Evolutionary conservation across 2,113 vertebrate genomes (phyloP), one percentile per base, ranked within the genome.

Genomic region (Plestiodon gilberti): DNA sequence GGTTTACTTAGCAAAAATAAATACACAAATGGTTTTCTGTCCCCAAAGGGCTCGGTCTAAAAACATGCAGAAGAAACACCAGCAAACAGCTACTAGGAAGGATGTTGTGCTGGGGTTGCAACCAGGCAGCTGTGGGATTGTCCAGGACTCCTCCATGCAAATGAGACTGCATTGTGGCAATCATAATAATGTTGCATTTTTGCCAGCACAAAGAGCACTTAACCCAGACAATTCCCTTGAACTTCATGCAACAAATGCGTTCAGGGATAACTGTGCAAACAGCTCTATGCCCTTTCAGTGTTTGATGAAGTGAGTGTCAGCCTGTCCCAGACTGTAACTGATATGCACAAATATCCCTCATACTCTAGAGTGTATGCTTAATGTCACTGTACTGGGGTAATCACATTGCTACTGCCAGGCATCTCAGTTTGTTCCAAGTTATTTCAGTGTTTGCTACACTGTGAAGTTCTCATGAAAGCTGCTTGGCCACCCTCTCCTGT

Each of bases 241-340:
- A 35, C 40, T 65, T 52, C 71, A 67, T 81, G 33, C 23, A 81
- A 55, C 59, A 81, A 80, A 78, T 78, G 55, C 57, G 48, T 28
- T 59, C 62, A 38, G 64, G 43, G 70, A 75, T 73, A 43, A 74
- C 69, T 62, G 35, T 81, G n/a, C 78, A 35, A 81, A 65, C n/a
- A 65, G 33, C n/a, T 73, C 40, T n/a, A 62, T 86, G 85, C 67
- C 85, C 85, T 86, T 81, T 86, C n/a, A 70, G 11, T 74, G 59
- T 64, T 40, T 75, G 57, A 30, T 38, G 76, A 77, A 85, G 52
- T 69, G 48, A 64, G 18, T 74, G 78, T 81, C 85, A 81, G 70
- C 43, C 43, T 81, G 85, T 52, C 85, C 81, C 40, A 30, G 40
- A 57, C 78, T 75, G 78, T 74, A 87, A 87, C 55, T 55, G 70